Evolutionary conservation across 2,888 invertebrate genomes (phyloP).

Genomic region (Apoderus coryli): DNA sequence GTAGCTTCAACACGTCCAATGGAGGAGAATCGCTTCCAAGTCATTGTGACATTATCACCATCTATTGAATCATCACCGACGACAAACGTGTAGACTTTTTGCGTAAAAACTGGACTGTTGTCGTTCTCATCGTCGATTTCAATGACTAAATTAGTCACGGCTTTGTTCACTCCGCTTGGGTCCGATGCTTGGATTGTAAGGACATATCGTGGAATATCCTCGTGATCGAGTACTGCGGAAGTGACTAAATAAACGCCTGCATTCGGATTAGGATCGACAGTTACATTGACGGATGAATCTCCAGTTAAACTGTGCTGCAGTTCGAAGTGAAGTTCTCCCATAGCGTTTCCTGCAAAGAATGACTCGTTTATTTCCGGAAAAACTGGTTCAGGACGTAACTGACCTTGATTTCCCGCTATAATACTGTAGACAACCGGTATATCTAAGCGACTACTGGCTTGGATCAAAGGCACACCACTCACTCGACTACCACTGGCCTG

Average conservation of each 20-base stretch:
- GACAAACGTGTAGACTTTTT: conserved; percentile 63
- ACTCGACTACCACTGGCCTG: conserved; percentile 56
- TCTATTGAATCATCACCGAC: conserved; percentile 46
- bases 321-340: conserved; percentile 59
- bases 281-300: conserved; percentile 34
- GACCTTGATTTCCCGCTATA: conserved; percentile 58
- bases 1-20: conserved; percentile 76
- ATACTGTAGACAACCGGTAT: conserved; percentile 67
- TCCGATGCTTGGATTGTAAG: conserved; percentile 71
- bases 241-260: conserved; percentile 64
- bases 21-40: conserved; percentile 65
- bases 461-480: conserved; percentile 53
- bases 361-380: too few relatives aligned
- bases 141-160: conserved; percentile 62
- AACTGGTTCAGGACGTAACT: too few relatives aligned
- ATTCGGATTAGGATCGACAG: conserved; percentile 32
- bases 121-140: conserved; percentile 80
- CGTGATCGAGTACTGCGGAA: conserved; percentile 62
- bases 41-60: conserved; percentile 45
- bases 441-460: conserved; percentile 52
- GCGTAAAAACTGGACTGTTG: conserved; percentile 74
- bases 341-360: conserved; percentile 66
- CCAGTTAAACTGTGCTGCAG: conserved; percentile 44
- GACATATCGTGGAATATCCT: conserved; percentile 54
- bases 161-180: conserved; percentile 63